Percentiles rank a stretch among this genome's conserved stretches.
These are phyloP conservation scores for Drosophila santomea DNA, from an alignment of 1,140 invertebrate genomes.

Conservation along the genomic window DNA sequence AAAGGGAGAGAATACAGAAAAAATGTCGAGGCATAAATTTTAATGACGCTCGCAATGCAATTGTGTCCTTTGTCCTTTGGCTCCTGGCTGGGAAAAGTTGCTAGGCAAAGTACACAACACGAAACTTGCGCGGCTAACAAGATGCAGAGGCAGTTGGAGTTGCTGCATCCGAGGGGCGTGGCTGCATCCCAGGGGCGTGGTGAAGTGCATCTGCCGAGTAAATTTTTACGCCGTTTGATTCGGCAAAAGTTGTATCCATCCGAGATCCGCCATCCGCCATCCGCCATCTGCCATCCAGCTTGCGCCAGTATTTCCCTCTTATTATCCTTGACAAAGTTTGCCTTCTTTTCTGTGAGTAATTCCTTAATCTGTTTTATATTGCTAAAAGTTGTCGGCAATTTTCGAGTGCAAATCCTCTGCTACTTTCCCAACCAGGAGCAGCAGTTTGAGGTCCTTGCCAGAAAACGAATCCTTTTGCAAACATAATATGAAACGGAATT, in stretches of 20 bases:
- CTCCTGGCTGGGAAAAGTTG: slow-evolving; percentile 33
- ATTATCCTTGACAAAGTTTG: slow-evolving; percentile 45
- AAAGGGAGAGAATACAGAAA: slow-evolving; percentile 15
- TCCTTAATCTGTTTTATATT: slow-evolving; percentile 69
- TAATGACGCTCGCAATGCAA: slow-evolving; percentile 78
- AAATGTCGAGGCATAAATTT: slow-evolving; percentile 64
- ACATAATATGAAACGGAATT: slow-evolving; percentile 55
- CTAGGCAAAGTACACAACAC: slow-evolving; percentile 25
- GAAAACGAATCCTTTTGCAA: slow-evolving; percentile 26
- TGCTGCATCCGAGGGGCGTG: slow-evolving; percentile 17
- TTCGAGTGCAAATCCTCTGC: slow-evolving; percentile 14
- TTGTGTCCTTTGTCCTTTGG: slow-evolving; percentile 51
- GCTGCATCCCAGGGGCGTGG: slow-evolving; percentile 7
- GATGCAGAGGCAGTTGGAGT: slow-evolving; percentile 31
- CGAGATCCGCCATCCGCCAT: not conserved
- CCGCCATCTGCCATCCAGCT: not conserved
- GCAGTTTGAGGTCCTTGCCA: slow-evolving; percentile 28
- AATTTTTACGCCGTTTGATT: slow-evolving; percentile 74
- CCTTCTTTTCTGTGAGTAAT: slow-evolving; percentile 24
- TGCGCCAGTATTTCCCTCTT: not conserved
- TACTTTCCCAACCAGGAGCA: not conserved
- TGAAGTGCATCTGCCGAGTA: slow-evolving; percentile 49
- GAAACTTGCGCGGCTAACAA: slow-evolving; percentile 28
- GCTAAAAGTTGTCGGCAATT: slow-evolving; percentile 47
- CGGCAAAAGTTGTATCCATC: slow-evolving; percentile 66